Evolutionary conservation across 2,113 vertebrate genomes (phyloP).

Genomic region (Hucho hucho): DNA sequence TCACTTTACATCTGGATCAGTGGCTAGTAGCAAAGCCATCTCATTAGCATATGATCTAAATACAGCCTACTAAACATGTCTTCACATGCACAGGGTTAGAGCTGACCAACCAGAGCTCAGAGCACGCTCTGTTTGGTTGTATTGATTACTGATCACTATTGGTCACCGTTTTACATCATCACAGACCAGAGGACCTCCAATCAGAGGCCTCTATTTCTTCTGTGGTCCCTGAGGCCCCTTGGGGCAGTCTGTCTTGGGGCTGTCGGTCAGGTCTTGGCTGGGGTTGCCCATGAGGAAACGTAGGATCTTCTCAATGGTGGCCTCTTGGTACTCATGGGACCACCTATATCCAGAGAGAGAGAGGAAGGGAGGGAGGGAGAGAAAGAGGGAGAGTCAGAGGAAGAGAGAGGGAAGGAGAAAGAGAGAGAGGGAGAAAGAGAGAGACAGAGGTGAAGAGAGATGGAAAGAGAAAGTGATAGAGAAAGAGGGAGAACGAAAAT

Average conservation of each 20-base stretch:
- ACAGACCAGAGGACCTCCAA: not conserved
- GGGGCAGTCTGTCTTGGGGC: slow-evolving; percentile 36
- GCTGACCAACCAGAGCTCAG: slow-evolving; percentile 6
- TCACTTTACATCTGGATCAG: slow-evolving; percentile 17
- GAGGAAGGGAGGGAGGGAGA: too few relatives aligned
- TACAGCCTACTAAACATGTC: slow-evolving; percentile 15
- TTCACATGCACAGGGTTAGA: slow-evolving; percentile 45
- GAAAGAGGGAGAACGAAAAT: too few relatives aligned
- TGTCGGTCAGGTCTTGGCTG: slow-evolving; percentile 75
- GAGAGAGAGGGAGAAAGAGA: not conserved
- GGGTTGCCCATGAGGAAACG: slow-evolving; percentile 87
- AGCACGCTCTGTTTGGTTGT: slow-evolving; percentile 35
- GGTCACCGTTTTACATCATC: not conserved
- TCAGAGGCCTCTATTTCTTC: slow-evolving; percentile 30
- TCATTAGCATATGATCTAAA: slow-evolving; percentile 26
- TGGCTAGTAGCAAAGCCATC: not conserved
- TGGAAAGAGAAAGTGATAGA: too few relatives aligned
- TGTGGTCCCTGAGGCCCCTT: slow-evolving; percentile 49
- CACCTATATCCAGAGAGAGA: slow-evolving; percentile 75
- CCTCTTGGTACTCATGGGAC: slow-evolving; percentile 98
- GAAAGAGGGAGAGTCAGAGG: too few relatives aligned
- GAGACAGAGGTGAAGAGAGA: too few relatives aligned
- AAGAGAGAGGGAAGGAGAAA: not conserved
- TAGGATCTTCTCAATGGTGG: slow-evolving; percentile 94
- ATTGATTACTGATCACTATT: slow-evolving; percentile 14